These are phyloP conservation scores for Agriopis leucophaearia DNA, from an alignment of 2,888 invertebrate genomes.

Conservation along the genomic window DNA sequence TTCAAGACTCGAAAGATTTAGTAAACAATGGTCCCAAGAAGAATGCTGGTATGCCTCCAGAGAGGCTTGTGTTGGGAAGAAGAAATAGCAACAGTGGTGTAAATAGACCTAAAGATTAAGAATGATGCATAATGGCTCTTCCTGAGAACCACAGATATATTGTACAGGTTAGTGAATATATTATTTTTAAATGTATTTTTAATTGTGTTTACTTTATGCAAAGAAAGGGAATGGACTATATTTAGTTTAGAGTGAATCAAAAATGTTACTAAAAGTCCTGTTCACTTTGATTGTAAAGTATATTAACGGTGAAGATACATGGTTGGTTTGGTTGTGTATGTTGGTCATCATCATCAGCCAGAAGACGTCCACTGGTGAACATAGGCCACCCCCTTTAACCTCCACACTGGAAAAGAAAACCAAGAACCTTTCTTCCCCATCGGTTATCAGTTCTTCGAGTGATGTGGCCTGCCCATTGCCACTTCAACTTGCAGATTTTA, in stretches of 20 bases:
- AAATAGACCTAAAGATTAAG: constrained; percentile 64
- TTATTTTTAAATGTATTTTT: background rate
- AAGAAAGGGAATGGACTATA: background rate
- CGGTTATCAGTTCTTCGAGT: no score
- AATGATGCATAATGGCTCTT: constrained; percentile 86
- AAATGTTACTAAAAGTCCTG: background rate
- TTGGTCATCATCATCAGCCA: no score
- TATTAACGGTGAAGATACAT: no score
- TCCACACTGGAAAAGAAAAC: no score
- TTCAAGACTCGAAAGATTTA: constrained; percentile 9
- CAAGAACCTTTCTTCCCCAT: no score
- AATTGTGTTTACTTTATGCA: background rate
- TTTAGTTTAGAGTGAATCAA: no score
- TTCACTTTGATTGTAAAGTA: background rate
- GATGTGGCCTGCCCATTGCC: no score
- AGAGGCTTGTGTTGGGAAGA: constrained; percentile 55
- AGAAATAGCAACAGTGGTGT: constrained; percentile 55
- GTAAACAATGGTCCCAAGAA: constrained; percentile 37
- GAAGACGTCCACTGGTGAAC: no score
- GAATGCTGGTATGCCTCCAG: constrained; percentile 41
- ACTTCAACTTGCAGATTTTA: no score
- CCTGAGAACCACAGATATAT: constrained; percentile 89
- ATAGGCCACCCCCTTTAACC: no score
- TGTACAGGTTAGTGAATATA: constrained; percentile 88
- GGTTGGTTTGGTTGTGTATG: no score